Conservation (phyloP, 1,140 invertebrate genomes). For the Manduca sexta region DNA sequence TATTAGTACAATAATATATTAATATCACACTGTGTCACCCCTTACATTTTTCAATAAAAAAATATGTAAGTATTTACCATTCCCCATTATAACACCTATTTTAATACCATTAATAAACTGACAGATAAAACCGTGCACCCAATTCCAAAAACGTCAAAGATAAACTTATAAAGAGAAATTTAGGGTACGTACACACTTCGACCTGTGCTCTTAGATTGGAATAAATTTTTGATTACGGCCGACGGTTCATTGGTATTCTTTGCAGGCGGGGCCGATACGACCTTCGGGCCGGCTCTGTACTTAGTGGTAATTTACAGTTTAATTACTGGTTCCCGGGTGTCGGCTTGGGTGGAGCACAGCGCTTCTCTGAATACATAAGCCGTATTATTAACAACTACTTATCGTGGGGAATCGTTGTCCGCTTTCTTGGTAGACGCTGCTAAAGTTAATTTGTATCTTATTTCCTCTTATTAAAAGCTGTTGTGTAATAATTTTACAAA, state of each 20-base stretch:
- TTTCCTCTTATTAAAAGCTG: too few relatives aligned
- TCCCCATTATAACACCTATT: background rate
- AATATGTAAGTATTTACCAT: too few relatives aligned
- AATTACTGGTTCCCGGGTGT: constrained; percentile 38
- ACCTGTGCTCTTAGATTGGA: constrained; percentile 4
- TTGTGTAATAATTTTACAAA: too few relatives aligned
- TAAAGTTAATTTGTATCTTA: too few relatives aligned
- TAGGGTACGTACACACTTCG: constrained; percentile 2
- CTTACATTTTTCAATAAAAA: too few relatives aligned
- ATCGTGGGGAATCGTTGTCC: background rate
- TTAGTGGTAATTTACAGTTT: constrained; percentile 58
- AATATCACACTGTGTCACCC: too few relatives aligned
- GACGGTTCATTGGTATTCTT: constrained; percentile 49
- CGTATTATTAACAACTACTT: background rate
- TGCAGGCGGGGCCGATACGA: constrained; percentile 37
- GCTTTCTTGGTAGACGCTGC: too few relatives aligned
- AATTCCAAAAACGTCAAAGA: background rate
- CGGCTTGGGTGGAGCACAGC: constrained; percentile 6
- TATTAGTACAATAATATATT: too few relatives aligned
- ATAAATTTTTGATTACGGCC: constrained; percentile 50
- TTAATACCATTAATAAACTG: background rate
- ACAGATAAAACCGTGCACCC: background rate
- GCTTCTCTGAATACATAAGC: constrained; percentile 1
- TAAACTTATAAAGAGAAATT: constrained; percentile 1
- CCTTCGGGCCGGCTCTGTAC: constrained; percentile 43